These are phyloP conservation scores for Rhea pennata DNA, from an alignment of 2,113 vertebrate genomes.

Conservation along the genomic window DNA sequence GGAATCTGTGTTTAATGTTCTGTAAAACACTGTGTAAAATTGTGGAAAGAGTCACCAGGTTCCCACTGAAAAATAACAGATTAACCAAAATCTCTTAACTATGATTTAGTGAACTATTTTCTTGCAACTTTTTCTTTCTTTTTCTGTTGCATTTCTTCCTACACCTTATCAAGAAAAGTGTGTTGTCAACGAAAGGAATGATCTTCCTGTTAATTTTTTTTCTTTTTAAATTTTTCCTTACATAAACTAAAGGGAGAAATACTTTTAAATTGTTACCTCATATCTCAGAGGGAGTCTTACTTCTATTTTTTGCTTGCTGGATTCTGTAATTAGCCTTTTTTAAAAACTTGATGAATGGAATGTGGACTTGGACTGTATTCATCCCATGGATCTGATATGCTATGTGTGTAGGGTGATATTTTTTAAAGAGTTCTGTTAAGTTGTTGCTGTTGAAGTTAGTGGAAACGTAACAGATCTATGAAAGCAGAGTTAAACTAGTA, in stretches of 20 bases:
- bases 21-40: background rate
- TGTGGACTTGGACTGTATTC: background rate
- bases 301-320: background rate
- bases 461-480: background rate
- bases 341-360: background rate
- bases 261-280: background rate
- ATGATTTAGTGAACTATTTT: background rate
- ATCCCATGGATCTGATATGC: background rate
- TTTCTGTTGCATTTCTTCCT: background rate
- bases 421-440: background rate
- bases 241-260: background rate
- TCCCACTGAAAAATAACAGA: background rate
- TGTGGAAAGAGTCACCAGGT: background rate
- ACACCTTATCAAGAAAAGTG: background rate
- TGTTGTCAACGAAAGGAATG: background rate
- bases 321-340: background rate
- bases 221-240: background rate
- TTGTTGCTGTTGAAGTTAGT: background rate
- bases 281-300: background rate
- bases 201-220: background rate
- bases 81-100: background rate
- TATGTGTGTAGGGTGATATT: background rate
- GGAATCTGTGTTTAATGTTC: background rate
- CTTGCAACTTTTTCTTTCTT: background rate
- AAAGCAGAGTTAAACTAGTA: background rate